Percentiles rank a stretch among this genome's conserved stretches.
These are phyloP conservation scores for Pachypanchax playfairii DNA, from an alignment of 2,113 vertebrate genomes.

Conservation along the genomic window DNA sequence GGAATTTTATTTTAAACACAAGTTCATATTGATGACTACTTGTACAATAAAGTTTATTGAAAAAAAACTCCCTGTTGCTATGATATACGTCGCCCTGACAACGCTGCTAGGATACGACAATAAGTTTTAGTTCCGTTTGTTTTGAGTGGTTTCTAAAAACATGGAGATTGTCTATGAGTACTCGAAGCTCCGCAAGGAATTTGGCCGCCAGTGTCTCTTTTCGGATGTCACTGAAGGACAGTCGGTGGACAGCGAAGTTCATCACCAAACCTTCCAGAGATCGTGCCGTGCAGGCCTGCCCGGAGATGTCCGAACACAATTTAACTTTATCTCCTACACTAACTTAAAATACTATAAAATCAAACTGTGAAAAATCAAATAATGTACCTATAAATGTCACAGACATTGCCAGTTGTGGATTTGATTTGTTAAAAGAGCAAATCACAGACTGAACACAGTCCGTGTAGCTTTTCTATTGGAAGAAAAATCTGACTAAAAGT, in stretches of 20 bases:
- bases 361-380: no score
- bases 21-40: no score
- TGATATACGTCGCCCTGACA: background rate
- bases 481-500: no score
- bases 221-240: slow-evolving; percentile 82
- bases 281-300: slow-evolving; percentile 74
- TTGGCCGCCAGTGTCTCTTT: slow-evolving; percentile 88
- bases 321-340: slow-evolving; percentile 48
- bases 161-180: slow-evolving; percentile 91
- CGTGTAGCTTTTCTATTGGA: no score
- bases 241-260: slow-evolving; percentile 79
- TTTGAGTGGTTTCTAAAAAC: background rate
- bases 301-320: slow-evolving; percentile 88
- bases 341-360: no score
- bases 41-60: slow-evolving; percentile 4
- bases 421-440: no score
- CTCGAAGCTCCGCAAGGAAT: slow-evolving; percentile 84
- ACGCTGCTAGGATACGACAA: slow-evolving; percentile 41
- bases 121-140: background rate
- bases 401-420: no score
- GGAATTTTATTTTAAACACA: no score
- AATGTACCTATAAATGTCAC: no score
- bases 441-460: no score
- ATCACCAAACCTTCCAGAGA: slow-evolving; percentile 81
- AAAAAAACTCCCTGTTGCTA: slow-evolving; percentile 2